A percentile compares a stretch with the other conserved stretches of the same genome.
These are phyloP conservation scores for Nestor notabilis DNA, from an alignment of 2,113 vertebrate species.

Conservation along the genomic window DNA sequence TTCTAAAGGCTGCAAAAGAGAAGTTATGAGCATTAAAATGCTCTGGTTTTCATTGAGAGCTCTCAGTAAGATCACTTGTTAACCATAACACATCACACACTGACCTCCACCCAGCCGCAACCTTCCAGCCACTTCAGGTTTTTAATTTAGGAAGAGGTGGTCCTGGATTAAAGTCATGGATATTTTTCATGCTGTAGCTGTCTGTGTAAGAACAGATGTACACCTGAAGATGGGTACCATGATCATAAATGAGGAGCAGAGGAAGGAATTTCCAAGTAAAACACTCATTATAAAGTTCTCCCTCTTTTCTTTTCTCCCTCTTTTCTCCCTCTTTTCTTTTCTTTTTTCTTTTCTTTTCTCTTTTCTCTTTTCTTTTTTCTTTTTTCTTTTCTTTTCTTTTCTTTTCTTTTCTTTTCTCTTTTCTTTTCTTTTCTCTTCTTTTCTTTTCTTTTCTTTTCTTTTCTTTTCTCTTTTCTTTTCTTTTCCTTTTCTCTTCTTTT, in stretches of 20 bases:
- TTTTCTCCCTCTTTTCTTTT: accelerated
- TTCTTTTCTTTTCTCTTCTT: accelerated
- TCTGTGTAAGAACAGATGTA: neutral
- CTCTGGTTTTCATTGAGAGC: neutral
- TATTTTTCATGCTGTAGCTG: neutral
- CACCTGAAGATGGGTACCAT: neutral
- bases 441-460: too few relatives aligned
- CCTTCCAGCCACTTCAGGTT: neutral
- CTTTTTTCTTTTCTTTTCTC: accelerated
- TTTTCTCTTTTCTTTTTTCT: too few relatives aligned
- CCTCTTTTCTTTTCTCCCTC: accelerated
- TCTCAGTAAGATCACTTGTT: neutral
- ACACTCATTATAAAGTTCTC: neutral
- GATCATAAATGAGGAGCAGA: neutral
- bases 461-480: accelerated
- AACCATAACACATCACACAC: neutral
- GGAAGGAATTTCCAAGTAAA: neutral
- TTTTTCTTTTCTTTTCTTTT: accelerated
- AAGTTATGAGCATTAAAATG: neutral
- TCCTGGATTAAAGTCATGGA: neutral
- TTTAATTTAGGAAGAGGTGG: neutral
- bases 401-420: accelerated
- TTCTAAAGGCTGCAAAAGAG: neutral
- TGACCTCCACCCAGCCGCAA: neutral
- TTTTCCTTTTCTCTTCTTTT: accelerated